Conservation (phyloP, 2,888 invertebrate genomes). For the Dioctria linearis region DNA sequence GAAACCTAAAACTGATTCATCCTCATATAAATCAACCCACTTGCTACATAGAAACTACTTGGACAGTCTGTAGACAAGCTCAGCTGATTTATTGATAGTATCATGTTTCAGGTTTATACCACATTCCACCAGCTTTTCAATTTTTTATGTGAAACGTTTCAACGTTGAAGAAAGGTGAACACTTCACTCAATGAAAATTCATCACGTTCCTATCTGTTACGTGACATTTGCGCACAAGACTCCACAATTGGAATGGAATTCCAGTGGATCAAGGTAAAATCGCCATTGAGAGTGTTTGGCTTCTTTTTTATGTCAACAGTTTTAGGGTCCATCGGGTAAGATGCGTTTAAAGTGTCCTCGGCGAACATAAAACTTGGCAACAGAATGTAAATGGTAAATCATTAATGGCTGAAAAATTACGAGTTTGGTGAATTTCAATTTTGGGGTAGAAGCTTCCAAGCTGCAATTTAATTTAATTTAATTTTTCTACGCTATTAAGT, state of each 20-base stretch:
- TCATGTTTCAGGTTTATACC: slow-evolving; percentile 40
- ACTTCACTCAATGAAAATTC: slow-evolving; percentile 44
- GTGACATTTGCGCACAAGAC: slow-evolving; percentile 30
- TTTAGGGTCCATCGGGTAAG: not conserved
- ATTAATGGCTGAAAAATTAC: slow-evolving; percentile 1
- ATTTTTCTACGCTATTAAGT: too few species aligned
- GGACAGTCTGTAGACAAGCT: slow-evolving; percentile 42
- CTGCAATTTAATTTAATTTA: too few species aligned
- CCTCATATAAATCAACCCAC: too few species aligned
- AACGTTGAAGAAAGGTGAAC: slow-evolving; percentile 35
- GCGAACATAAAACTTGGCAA: slow-evolving; percentile 19
- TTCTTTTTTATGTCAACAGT: slow-evolving; percentile 7
- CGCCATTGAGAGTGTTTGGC: not conserved
- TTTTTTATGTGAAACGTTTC: slow-evolving; percentile 45
- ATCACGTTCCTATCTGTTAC: slow-evolving; percentile 39
- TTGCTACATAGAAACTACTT: slow-evolving; percentile 35
- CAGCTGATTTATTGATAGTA: slow-evolving; percentile 33
- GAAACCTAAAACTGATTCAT: too few species aligned
- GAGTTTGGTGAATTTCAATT: too few species aligned
- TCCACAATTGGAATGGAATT: slow-evolving; percentile 26
- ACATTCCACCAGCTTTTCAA: slow-evolving; percentile 37
- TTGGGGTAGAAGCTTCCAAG: too few species aligned
- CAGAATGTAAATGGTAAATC: slow-evolving; percentile 17
- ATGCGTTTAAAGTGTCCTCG: slow-evolving; percentile 29
- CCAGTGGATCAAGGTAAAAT: not conserved